These are phyloP conservation scores for Gymnoscopelus braueri DNA, from an alignment of 2,797 vertebrate genomes.

Conservation along the genomic window DNA sequence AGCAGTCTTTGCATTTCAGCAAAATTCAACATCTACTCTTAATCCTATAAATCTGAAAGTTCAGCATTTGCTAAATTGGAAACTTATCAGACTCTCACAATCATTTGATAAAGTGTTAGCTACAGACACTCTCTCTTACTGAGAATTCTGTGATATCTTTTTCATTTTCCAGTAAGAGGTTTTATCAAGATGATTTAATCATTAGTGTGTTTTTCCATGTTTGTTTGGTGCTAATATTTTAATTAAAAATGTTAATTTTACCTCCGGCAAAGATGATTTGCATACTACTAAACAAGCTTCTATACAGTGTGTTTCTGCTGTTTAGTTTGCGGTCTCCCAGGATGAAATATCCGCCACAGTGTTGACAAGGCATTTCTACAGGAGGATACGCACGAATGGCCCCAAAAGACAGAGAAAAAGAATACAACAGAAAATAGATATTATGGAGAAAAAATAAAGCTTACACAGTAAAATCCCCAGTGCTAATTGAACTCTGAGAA, in stretches of 20 bases:
- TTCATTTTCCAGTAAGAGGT: constrained; percentile 61
- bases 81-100: neutral
- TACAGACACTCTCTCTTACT: neutral
- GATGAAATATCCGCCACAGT: constrained; percentile 77
- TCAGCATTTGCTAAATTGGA: neutral
- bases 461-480: no score
- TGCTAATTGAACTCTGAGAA: no score
- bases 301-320: constrained; percentile 81
- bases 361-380: constrained; percentile 82
- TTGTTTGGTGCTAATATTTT: constrained; percentile 89
- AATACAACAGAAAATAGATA: no score
- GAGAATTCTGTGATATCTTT: constrained; percentile 37
- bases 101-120: neutral
- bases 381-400: constrained; percentile 68
- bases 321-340: constrained; percentile 85
- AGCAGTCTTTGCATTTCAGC: neutral
- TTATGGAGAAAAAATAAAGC: no score
- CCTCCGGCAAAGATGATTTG: constrained; percentile 84
- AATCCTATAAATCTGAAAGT: constrained; percentile 5
- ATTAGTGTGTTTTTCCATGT: constrained; percentile 89
- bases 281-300: constrained; percentile 84
- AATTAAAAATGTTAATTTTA: constrained; percentile 90
- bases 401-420: constrained; percentile 66
- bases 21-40: neutral
- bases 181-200: constrained; percentile 85